phyloP scores from a whole-genome alignment of 1,140 invertebrate genomes.

The Pentalonia nigronervosa region DNA sequence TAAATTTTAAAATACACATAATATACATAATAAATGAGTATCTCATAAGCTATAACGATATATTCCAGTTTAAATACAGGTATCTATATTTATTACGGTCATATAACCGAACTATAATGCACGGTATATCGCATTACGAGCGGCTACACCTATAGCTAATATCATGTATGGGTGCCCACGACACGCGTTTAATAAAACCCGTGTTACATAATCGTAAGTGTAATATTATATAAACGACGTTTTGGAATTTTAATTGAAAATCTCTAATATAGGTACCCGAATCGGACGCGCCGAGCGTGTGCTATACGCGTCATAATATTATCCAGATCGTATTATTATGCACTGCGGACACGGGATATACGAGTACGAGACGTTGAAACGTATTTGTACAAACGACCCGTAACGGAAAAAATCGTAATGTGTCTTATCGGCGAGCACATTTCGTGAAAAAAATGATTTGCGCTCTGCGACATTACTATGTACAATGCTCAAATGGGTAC shows the following conservation, averaged over 20 bases:
- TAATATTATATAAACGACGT: not conserved
- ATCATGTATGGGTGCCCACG: not conserved
- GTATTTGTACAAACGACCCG: not conserved
- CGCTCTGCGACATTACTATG: not conserved
- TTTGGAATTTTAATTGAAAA: constrained; percentile 38
- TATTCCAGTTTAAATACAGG: not conserved
- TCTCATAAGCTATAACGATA: not conserved
- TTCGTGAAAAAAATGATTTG: not conserved
- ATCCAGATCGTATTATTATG: not conserved
- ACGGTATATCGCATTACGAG: not conserved
- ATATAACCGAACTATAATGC: not conserved
- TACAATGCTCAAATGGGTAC: not conserved
- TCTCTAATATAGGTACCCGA: not conserved
- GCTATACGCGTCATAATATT: not conserved
- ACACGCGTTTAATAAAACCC: not conserved
- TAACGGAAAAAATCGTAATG: not conserved
- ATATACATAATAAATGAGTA: not conserved
- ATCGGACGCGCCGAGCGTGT: not conserved
- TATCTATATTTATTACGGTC: not conserved
- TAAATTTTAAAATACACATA: not conserved
- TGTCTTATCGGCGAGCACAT: not conserved
- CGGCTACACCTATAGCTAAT: not conserved
- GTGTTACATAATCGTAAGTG: too few relatives aligned
- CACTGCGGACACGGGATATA: not conserved
- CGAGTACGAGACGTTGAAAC: not conserved